Evolutionary conservation across 2,797 vertebrate species (phyloP).

Genomic region (Acipenser transmontanus): DNA sequence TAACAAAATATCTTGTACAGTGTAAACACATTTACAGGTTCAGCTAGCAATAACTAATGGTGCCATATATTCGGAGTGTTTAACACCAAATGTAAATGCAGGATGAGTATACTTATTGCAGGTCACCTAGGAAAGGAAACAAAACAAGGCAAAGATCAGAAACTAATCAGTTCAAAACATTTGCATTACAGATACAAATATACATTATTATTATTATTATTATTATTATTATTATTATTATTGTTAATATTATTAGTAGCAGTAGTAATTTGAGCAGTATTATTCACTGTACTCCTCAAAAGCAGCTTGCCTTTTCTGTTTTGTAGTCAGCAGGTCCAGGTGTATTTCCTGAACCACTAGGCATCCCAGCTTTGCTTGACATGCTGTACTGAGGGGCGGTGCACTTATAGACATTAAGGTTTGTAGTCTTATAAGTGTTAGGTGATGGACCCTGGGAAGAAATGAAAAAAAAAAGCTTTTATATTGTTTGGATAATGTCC

Average conservation of each 20-base stretch:
- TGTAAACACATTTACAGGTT: too few species aligned
- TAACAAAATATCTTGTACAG: too few species aligned
- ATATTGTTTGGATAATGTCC: too few species aligned
- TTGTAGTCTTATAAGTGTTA: conserved; percentile 38
- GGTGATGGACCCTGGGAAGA: conserved; percentile 42
- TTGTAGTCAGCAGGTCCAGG: conserved; percentile 46
- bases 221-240: too few species aligned
- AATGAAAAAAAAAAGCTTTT: not conserved
- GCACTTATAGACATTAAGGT: conserved; percentile 35
- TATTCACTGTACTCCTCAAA: not conserved
- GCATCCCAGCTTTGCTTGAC: conserved; percentile 14
- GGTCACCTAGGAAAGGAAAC: conserved; percentile 31
- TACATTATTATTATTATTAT: too few species aligned
- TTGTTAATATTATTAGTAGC: too few species aligned
- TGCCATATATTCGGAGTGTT: conserved; percentile 36
- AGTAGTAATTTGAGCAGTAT: too few species aligned
- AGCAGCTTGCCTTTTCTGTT: conserved; percentile 36
- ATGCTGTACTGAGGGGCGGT: conserved; percentile 46
- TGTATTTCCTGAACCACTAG: conserved; percentile 5
- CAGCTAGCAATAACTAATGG: too few species aligned
- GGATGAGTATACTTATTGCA: conserved; percentile 34
- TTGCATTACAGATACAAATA: too few species aligned
- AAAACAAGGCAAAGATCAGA: too few species aligned
- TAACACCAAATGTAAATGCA: conserved; percentile 41
- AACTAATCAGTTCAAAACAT: too few species aligned